phyloP scores from a whole-genome alignment of 1,140 invertebrate species.

The Agrypnia vestita region DNA sequence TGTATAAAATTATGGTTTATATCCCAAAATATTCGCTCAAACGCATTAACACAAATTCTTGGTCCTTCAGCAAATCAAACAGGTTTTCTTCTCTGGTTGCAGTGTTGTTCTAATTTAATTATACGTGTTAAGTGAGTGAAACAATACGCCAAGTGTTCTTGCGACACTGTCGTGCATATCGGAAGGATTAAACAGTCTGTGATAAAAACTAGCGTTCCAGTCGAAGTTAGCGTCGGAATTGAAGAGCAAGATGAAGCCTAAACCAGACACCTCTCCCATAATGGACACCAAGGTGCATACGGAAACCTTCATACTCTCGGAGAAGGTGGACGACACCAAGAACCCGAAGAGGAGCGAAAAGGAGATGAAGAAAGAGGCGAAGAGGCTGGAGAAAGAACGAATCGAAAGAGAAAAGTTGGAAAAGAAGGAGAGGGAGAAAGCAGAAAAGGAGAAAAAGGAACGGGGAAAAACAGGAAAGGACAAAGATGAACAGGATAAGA shows the following conservation, averaged over 20 bases:
- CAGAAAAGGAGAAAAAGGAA: slow-evolving; percentile 71
- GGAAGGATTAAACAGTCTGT: neutral
- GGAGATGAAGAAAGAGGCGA: slow-evolving; percentile 73
- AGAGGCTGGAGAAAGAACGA: slow-evolving; percentile 70
- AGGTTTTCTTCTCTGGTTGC: too few relatives aligned
- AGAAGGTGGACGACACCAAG: slow-evolving; percentile 72
- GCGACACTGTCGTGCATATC: neutral
- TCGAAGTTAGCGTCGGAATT: neutral
- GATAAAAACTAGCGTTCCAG: neutral
- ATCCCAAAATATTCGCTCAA: too few relatives aligned
- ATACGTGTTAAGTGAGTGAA: slow-evolving; percentile 12
- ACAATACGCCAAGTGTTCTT: slow-evolving; percentile 18
- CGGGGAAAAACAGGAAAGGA: slow-evolving; percentile 70
- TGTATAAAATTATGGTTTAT: too few relatives aligned
- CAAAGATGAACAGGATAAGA: slow-evolving; percentile 71
- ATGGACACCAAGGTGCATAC: slow-evolving; percentile 65
- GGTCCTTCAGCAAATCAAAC: too few relatives aligned
- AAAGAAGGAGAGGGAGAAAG: slow-evolving; percentile 72
- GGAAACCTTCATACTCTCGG: slow-evolving; percentile 72
- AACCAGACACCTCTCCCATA: slow-evolving; percentile 64
- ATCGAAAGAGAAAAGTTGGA: slow-evolving; percentile 71
- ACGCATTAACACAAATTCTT: too few relatives aligned
- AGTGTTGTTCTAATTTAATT: too few relatives aligned
- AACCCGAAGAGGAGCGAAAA: slow-evolving; percentile 69
- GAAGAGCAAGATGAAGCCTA: slow-evolving; percentile 67